Conservation (phyloP, 1,140 invertebrate species). For the Antheraea mylitta region DNA sequence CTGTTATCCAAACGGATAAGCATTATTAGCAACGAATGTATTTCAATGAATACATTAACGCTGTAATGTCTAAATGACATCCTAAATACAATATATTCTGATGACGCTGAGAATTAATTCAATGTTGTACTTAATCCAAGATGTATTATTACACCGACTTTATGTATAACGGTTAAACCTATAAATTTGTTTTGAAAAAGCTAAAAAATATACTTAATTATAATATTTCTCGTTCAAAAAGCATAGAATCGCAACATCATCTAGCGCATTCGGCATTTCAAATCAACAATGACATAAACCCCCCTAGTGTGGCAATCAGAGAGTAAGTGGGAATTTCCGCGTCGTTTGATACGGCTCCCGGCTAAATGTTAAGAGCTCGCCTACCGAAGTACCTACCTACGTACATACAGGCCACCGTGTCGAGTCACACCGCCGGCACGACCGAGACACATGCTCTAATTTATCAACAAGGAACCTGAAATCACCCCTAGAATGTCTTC, state of each 20-base stretch:
- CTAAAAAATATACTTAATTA: neutral
- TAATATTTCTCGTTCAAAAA: constrained; percentile 22
- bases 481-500: neutral
- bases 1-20: too few species aligned
- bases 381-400: constrained; percentile 30
- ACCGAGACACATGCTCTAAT: neutral
- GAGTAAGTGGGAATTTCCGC: constrained; percentile 77
- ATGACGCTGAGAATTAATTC: too few species aligned
- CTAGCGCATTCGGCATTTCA: constrained; percentile 68
- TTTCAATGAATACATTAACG: too few species aligned
- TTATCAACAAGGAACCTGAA: neutral
- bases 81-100: too few species aligned
- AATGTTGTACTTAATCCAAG: too few species aligned
- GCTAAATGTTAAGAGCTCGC: constrained; percentile 73
- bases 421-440: constrained; percentile 30
- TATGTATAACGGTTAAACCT: too few species aligned
- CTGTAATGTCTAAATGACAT: too few species aligned
- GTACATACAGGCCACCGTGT: constrained; percentile 30
- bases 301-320: constrained; percentile 74
- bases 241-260: constrained; percentile 43
- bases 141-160: too few species aligned
- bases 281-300: constrained; percentile 76
- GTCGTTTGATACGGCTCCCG: constrained; percentile 71
- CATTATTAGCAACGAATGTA: too few species aligned
- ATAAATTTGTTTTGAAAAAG: too few species aligned